Evolutionary conservation across 2,113 vertebrate species (phyloP).

Genomic region (Crotalus viridis): DNA sequence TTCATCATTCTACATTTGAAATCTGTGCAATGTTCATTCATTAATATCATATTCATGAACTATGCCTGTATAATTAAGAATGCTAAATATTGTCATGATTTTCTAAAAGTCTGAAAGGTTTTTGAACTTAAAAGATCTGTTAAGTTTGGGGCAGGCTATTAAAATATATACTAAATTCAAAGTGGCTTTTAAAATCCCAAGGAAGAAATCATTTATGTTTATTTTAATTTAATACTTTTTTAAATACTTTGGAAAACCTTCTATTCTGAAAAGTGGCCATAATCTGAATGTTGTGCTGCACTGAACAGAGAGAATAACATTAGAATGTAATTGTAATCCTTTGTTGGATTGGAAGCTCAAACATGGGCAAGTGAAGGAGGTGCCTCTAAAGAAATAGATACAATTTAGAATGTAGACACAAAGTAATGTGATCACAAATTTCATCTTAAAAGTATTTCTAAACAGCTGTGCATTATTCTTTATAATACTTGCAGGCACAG

Average conservation of each 20-base stretch:
- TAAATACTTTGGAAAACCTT: constrained; percentile 75
- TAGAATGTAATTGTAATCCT: constrained; percentile 36
- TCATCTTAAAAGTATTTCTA: not conserved
- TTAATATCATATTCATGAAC: constrained; percentile 62
- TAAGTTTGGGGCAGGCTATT: not conserved
- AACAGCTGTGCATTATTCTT: not conserved
- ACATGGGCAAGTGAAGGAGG: constrained; percentile 20
- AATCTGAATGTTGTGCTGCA: constrained; percentile 63
- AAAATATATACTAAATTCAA: constrained; percentile 45
- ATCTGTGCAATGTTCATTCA: constrained; percentile 59
- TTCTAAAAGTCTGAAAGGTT: constrained; percentile 69
- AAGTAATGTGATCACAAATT: not conserved
- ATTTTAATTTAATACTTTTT: constrained; percentile 59
- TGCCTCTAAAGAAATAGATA: constrained; percentile 1
- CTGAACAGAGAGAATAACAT: constrained; percentile 51
- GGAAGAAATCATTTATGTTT: constrained; percentile 73
- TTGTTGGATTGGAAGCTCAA: constrained; percentile 20
- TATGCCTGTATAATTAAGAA: constrained; percentile 71
- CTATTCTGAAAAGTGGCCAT: constrained; percentile 62
- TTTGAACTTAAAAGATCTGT: constrained; percentile 47
- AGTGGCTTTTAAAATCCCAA: constrained; percentile 70
- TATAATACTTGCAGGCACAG: not conserved
- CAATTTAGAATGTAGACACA: not conserved
- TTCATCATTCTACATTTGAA: constrained; percentile 73
- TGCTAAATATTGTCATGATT: constrained; percentile 73